Evolutionary conservation across 2,888 invertebrate species (phyloP).

Genomic region (Gasteruption jaculator): DNA sequence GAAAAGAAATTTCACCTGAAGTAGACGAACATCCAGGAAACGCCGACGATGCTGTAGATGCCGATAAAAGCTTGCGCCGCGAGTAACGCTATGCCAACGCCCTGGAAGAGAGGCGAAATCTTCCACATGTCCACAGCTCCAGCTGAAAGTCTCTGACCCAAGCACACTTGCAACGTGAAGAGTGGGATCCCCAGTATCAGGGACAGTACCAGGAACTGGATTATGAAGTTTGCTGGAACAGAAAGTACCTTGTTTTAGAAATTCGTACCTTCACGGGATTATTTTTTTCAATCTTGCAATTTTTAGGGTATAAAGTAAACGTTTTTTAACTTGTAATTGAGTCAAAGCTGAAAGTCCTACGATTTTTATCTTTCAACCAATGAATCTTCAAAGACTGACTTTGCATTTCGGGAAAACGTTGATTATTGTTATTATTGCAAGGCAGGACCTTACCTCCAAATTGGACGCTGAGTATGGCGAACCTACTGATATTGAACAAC

Average conservation of each 20-base stretch:
- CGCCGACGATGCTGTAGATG: conserved; percentile 80
- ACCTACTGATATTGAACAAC: conserved; percentile 82
- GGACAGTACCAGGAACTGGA: conserved; percentile 83
- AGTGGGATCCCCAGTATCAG: conserved; percentile 78
- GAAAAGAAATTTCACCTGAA: conserved; percentile 54
- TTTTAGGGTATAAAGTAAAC: too few relatives aligned
- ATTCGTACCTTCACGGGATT: neutral
- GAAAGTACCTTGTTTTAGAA: too few relatives aligned
- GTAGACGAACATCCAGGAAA: conserved; percentile 90
- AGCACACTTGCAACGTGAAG: conserved; percentile 77
- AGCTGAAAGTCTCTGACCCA: conserved; percentile 79
- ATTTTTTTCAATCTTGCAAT: conserved; percentile 1
- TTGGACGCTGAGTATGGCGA: conserved; percentile 79
- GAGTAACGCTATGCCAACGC: conserved; percentile 79
- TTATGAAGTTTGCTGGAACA: conserved; percentile 73
- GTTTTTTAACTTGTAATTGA: too few relatives aligned
- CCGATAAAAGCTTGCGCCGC: conserved; percentile 77
- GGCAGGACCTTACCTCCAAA: conserved; percentile 76
- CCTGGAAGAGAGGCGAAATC: conserved; percentile 87
- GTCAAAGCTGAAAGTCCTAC: too few relatives aligned
- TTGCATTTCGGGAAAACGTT: conserved; percentile 5
- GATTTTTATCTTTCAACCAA: neutral
- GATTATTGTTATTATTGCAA: conserved; percentile 2
- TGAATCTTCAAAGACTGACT: neutral
- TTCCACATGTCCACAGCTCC: conserved; percentile 92